Evolutionary conservation across 2,888 invertebrate genomes (phyloP).

Genomic region (Drosophila villosipedis): DNA sequence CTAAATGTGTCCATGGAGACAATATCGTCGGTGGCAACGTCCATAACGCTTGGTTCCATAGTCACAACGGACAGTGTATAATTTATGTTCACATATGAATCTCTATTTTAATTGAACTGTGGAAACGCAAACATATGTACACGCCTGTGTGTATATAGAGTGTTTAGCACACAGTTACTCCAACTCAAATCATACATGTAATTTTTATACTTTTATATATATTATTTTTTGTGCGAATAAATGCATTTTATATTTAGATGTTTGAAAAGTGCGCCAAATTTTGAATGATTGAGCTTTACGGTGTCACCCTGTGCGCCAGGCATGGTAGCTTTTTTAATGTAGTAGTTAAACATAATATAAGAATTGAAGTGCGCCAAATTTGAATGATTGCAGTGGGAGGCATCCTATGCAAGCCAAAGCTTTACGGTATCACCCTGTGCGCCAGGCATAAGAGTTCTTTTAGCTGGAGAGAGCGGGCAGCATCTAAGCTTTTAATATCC

Average conservation of each 20-base stretch:
- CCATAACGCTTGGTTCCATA: conserved; percentile 74
- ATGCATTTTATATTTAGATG: conserved; percentile 11
- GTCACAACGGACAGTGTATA: conserved; percentile 65
- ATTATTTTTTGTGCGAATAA: conserved; percentile 42
- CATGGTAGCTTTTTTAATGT: conserved; percentile 25
- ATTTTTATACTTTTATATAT: conserved; percentile 23
- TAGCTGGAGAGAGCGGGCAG: conserved; percentile 27
- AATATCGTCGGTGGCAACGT: conserved; percentile 84
- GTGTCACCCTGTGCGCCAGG: conserved; percentile 34
- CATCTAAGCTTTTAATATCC: conserved; percentile 64
- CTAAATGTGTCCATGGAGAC: conserved; percentile 83
- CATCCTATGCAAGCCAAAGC: conserved; percentile 25
- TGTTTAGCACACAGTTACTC: conserved; percentile 19
- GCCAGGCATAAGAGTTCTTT: conserved; percentile 36
- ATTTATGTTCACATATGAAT: conserved; percentile 15
- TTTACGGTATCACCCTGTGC: conserved; percentile 37
- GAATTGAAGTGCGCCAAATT: conserved; percentile 3
- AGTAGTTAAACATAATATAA: background rate
- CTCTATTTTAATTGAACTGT: conserved; percentile 1
- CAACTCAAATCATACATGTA: conserved; percentile 26
- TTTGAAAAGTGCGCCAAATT: conserved; percentile 6
- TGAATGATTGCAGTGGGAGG: conserved; percentile 5
- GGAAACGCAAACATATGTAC: conserved; percentile 7
- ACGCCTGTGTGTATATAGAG: conserved; percentile 18
- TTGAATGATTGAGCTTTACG: conserved; percentile 18